These are phyloP conservation scores for Bombyx huttoni DNA, from an alignment of 2,888 invertebrate genomes.

Conservation along the genomic window DNA sequence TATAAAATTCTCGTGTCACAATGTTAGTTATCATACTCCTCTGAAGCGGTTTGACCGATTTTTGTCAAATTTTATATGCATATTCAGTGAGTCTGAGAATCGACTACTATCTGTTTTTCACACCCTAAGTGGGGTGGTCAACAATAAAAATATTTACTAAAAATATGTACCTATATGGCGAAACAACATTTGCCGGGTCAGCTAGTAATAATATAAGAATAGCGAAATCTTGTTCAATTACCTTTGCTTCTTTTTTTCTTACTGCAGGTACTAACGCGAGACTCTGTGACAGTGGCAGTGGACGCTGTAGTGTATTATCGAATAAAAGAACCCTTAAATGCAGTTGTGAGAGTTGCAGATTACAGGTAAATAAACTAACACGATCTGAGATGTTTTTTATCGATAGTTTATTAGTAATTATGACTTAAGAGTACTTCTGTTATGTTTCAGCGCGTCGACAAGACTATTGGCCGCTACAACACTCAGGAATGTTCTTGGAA, in stretches of 20 bases:
- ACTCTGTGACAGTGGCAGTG: constrained; percentile 94
- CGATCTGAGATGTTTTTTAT: too few relatives aligned
- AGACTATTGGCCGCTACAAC: constrained; percentile 87
- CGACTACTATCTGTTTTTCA: too few relatives aligned
- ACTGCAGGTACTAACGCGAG: constrained; percentile 87
- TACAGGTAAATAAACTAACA: constrained; percentile 67
- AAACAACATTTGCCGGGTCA: too few relatives aligned
- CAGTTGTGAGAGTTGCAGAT: constrained; percentile 82
- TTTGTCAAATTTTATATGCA: too few relatives aligned
- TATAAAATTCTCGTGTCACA: too few relatives aligned
- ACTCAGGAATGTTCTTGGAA: constrained; percentile 91
- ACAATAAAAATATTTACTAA: too few relatives aligned
- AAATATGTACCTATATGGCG: too few relatives aligned
- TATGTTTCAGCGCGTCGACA: constrained; percentile 79
- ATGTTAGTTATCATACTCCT: too few relatives aligned
- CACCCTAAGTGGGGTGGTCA: too few relatives aligned
- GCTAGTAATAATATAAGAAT: neutral
- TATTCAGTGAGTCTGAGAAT: too few relatives aligned
- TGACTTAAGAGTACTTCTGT: neutral
- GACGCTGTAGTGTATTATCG: constrained; percentile 91
- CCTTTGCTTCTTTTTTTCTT: neutral
- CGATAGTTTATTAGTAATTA: too few relatives aligned
- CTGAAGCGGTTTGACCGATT: too few relatives aligned
- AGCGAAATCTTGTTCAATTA: neutral
- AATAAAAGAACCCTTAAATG: constrained; percentile 83